Evolutionary conservation across 2,797 vertebrate genomes (phyloP).

Genomic region (Sebastes miniatus): DNA sequence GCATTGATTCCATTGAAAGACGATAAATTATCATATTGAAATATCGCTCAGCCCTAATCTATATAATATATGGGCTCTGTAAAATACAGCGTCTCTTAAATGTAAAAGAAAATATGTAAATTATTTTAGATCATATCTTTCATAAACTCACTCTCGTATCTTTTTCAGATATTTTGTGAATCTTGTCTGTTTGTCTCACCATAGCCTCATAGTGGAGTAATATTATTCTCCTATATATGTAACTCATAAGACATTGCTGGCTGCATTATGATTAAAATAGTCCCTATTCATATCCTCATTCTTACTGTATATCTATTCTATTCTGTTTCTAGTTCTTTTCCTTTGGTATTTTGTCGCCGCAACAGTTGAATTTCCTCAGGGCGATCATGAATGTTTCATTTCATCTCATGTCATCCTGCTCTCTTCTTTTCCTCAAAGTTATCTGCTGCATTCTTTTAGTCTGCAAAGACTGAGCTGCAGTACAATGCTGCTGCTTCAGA

Average conservation of each 20-base stretch:
- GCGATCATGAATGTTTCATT: slow-evolving; percentile 60
- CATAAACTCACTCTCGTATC: not conserved
- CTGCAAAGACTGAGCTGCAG: slow-evolving; percentile 23
- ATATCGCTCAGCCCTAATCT: too few relatives aligned
- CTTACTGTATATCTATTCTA: not conserved
- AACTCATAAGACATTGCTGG: not conserved
- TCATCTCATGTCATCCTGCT: slow-evolving; percentile 32
- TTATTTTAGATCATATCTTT: not conserved
- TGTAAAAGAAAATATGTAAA: not conserved
- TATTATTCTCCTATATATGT: not conserved
- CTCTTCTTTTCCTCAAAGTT: slow-evolving; percentile 17
- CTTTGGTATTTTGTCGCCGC: slow-evolving; percentile 34
- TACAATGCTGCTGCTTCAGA: slow-evolving; percentile 13
- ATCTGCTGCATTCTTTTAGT: slow-evolving; percentile 31
- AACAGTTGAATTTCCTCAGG: slow-evolving; percentile 35
- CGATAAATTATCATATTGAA: too few relatives aligned
- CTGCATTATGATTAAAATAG: not conserved
- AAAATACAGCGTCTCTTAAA: not conserved
- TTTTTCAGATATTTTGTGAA: not conserved
- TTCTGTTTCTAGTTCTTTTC: slow-evolving; percentile 14
- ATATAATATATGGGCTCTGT: too few relatives aligned
- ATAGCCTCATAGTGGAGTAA: not conserved
- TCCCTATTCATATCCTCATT: not conserved
- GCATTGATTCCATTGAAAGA: too few relatives aligned
- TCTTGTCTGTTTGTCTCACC: not conserved